These are phyloP conservation scores for Eurosta solidaginis DNA, from an alignment of 1,140 invertebrate genomes.

Conservation along the genomic window DNA sequence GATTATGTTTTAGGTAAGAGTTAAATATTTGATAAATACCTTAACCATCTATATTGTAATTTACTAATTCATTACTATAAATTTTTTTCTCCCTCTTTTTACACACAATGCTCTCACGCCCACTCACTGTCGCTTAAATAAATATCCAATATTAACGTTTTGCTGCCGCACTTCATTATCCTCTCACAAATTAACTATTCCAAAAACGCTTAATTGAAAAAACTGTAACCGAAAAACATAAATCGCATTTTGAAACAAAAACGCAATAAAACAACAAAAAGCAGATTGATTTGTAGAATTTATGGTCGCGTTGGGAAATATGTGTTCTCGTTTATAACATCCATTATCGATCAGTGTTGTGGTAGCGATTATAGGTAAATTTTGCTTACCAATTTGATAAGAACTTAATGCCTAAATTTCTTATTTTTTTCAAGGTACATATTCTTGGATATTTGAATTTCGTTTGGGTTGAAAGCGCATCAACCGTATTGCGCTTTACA, in stretches of 20 bases:
- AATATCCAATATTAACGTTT: no score
- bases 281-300: conserved; percentile 53
- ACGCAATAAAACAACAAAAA: not conserved
- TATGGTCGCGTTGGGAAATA: conserved; percentile 53
- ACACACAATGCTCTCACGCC: not conserved
- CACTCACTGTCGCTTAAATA: not conserved
- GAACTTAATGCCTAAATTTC: not conserved
- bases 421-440: not conserved
- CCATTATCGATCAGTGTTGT: conserved; percentile 56
- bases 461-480: not conserved
- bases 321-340: conserved; percentile 54
- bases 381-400: not conserved
- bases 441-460: not conserved
- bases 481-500: no score
- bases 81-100: not conserved
- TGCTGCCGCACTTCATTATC: not conserved
- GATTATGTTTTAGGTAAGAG: no score
- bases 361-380: conserved; percentile 55
- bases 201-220: not conserved
- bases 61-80: conserved; percentile 4
- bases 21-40: no score
- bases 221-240: conserved; percentile 11
- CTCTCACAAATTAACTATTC: not conserved
- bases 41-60: not conserved
- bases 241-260: not conserved